Evolutionary conservation across 2,797 vertebrate genomes (phyloP).

Genomic region (Anguilla megastoma): DNA sequence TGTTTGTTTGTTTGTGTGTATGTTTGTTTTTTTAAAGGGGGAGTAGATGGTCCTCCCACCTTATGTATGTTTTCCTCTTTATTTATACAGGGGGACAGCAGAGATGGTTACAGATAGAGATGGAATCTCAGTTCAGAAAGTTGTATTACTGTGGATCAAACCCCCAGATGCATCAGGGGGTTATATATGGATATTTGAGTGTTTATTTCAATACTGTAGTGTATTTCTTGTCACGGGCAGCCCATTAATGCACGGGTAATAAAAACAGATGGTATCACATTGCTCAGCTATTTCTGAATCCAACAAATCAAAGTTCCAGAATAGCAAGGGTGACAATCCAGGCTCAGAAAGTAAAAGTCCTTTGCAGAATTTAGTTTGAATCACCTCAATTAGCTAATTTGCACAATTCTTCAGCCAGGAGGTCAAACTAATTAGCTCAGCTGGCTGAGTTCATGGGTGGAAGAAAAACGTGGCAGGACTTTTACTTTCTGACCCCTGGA

Average conservation of each 20-base stretch:
- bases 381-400: too few species aligned
- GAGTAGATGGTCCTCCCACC: too few species aligned
- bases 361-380: too few species aligned
- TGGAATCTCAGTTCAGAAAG: background rate
- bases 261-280: background rate
- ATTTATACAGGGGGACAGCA: background rate
- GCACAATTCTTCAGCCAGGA: too few species aligned
- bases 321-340: background rate
- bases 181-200: background rate
- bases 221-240: background rate
- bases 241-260: background rate
- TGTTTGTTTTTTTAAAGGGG: too few species aligned
- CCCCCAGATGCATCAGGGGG: background rate
- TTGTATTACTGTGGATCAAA: background rate
- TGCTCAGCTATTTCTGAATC: background rate
- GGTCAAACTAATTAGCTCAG: too few species aligned
- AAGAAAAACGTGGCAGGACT: too few species aligned
- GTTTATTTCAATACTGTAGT: background rate
- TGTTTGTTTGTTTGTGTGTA: background rate
- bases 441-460: too few species aligned
- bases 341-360: too few species aligned
- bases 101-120: background rate
- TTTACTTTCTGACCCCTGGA: background rate
- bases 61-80: too few species aligned
- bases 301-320: background rate